Evolutionary conservation across 1,140 invertebrate genomes (phyloP).

Genomic region (Callitettix versicolor): DNA sequence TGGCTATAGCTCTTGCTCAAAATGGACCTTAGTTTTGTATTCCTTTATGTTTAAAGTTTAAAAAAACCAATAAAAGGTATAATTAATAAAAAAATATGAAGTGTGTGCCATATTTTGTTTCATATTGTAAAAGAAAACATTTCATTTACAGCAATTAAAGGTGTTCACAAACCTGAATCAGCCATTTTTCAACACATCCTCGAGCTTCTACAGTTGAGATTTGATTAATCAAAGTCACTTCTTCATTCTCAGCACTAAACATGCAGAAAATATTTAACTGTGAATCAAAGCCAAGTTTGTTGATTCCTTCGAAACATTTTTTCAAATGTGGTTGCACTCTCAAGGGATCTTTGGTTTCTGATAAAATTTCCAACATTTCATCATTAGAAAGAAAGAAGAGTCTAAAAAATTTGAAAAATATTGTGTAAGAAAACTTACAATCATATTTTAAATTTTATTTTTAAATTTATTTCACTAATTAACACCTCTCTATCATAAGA

Average conservation of each 20-base stretch:
- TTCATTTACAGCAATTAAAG: neutral
- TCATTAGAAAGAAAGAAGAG: constrained; percentile 95
- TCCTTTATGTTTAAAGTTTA: neutral
- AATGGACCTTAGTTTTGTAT: too few relatives aligned
- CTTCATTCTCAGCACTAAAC: constrained; percentile 75
- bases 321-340: constrained; percentile 83
- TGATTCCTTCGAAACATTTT: constrained; percentile 83
- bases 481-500: neutral
- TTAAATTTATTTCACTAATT: neutral
- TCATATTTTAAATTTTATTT: neutral
- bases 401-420: constrained; percentile 39
- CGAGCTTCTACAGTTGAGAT: constrained; percentile 70
- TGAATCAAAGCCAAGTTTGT: constrained; percentile 57
- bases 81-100: neutral
- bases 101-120: neutral
- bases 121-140: neutral
- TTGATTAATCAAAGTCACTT: constrained; percentile 52
- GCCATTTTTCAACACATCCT: constrained; percentile 89
- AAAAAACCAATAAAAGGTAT: constrained; percentile 16
- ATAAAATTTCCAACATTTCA: constrained; percentile 89
- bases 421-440: neutral
- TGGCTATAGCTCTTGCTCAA: too few relatives aligned
- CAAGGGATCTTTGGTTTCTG: constrained; percentile 79
- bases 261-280: constrained; percentile 74
- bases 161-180: constrained; percentile 49